Percentiles rank a stretch among this genome's conserved stretches.
phyloP scores from a whole-genome alignment of 1,140 invertebrate genomes.

The Rhagoletis pomonella region DNA sequence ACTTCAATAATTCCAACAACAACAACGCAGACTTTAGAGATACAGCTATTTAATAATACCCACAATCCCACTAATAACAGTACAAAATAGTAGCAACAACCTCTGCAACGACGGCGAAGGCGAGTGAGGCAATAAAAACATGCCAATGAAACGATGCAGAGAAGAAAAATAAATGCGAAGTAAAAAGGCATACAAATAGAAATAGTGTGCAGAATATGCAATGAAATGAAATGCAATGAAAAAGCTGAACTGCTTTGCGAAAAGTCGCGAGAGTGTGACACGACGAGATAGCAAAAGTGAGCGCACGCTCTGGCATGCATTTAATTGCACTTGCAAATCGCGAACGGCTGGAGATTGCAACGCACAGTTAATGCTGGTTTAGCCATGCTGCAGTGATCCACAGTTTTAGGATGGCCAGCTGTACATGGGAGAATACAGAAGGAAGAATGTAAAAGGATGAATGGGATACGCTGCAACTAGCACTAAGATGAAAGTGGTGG shows the following conservation, averaged over 20 bases:
- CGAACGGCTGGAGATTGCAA: neutral
- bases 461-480: no score
- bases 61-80: conserved; percentile 39
- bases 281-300: neutral
- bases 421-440: no score
- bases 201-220: neutral
- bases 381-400: no score
- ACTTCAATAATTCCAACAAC: neutral
- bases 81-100: conserved; percentile 51
- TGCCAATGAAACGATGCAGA: conserved; percentile 3
- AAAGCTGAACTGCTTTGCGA: neutral
- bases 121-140: neutral
- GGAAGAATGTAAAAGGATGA: no score
- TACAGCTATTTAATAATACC: conserved; percentile 52
- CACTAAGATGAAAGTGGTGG: no score
- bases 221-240: conserved; percentile 8
- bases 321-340: conserved; percentile 3
- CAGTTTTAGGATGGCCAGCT: no score
- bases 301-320: neutral
- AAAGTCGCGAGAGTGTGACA: neutral
- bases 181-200: neutral
- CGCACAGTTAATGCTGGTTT: no score
- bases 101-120: conserved; percentile 3
- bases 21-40: neutral
- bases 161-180: neutral